Evolutionary conservation across 1,140 invertebrate genomes (phyloP).

Genomic region (Drosophila quadrilineata): DNA sequence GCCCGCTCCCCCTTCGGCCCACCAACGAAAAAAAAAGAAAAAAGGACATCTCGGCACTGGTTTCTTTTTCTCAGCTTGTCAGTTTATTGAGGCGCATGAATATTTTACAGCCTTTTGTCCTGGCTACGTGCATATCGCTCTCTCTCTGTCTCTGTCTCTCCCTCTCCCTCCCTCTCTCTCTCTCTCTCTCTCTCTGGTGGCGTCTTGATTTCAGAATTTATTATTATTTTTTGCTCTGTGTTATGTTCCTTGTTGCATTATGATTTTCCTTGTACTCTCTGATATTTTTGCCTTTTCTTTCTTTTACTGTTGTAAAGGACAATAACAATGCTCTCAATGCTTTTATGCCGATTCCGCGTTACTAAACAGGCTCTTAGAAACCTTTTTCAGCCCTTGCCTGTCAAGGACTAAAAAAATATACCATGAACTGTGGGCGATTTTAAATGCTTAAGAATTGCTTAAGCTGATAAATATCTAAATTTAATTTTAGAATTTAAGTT

Average conservation of each 20-base stretch:
- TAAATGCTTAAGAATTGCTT: not conserved
- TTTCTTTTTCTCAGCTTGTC: conserved; percentile 62
- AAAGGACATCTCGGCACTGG: conserved; percentile 69
- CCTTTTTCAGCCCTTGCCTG: too few relatives aligned
- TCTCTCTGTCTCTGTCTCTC: conserved; percentile 10
- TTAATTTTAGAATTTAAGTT: not conserved
- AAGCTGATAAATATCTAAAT: not conserved
- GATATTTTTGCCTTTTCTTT: not conserved
- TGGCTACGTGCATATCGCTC: not conserved
- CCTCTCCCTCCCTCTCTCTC: conserved; percentile 20
- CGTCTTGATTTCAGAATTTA: conserved; percentile 35
- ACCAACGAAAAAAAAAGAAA: too few relatives aligned
- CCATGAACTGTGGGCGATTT: too few relatives aligned
- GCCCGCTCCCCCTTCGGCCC: not conserved
- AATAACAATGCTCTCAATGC: conserved; percentile 1
- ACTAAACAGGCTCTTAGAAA: too few relatives aligned
- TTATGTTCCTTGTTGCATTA: conserved; percentile 11
- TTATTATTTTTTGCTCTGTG: conserved; percentile 21
- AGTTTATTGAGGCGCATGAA: conserved; percentile 76
- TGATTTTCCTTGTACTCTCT: conserved; percentile 22
- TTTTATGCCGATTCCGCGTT: conserved; percentile 3
- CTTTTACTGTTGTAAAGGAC: conserved; percentile 6
- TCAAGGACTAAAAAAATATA: not conserved
- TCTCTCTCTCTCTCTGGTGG: conserved; percentile 20
- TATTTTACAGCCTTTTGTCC: conserved; percentile 56